Evolutionary conservation across 2,797 vertebrate species (phyloP).

Genomic region (Sylvilagus floridanus): DNA sequence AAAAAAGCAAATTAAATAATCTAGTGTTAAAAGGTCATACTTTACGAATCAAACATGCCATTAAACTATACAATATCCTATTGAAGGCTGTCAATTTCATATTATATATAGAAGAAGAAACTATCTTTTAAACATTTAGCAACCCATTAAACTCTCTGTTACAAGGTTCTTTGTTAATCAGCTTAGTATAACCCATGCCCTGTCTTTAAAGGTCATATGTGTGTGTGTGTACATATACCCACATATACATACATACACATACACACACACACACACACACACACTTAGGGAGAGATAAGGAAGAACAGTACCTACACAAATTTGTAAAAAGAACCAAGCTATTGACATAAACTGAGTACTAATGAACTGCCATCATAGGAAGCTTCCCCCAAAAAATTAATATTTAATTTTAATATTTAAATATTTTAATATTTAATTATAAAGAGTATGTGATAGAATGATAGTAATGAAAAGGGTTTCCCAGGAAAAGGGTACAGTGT

Average conservation of each 20-base stretch:
- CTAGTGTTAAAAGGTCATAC: background rate
- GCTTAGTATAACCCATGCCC: background rate
- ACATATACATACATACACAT: too few species aligned
- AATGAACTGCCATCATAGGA: background rate
- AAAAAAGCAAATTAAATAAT: background rate
- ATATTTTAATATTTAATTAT: background rate
- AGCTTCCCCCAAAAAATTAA: background rate
- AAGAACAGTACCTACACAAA: background rate
- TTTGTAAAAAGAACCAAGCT: background rate
- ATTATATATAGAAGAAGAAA: background rate
- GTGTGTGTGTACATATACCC: too few species aligned
- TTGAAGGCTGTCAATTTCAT: constrained; percentile 13
- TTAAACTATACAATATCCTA: background rate
- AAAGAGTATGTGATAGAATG: background rate
- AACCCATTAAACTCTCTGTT: background rate
- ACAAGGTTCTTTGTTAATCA: background rate
- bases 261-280: too few species aligned
- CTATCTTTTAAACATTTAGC: background rate
- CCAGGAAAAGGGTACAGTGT: background rate
- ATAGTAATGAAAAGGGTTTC: background rate
- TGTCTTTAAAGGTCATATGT: background rate
- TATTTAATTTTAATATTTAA: background rate
- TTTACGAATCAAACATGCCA: constrained; percentile 4
- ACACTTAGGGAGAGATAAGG: background rate
- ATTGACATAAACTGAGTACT: background rate